phyloP scores from a whole-genome alignment of 2,113 vertebrate genomes.

The Paralichthys olivaceus region DNA sequence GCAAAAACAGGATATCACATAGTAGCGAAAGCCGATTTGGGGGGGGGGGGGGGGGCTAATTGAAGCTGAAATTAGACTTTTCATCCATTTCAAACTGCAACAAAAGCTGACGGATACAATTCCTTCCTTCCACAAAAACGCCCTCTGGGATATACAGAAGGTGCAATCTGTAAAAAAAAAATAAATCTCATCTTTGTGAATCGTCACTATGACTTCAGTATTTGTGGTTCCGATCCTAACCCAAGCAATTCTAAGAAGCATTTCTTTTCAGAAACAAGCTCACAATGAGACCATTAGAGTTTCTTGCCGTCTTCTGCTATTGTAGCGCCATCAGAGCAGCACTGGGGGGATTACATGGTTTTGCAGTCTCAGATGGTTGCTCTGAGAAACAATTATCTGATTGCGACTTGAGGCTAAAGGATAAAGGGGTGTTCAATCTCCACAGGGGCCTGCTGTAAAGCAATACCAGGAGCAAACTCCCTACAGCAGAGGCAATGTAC shows the following conservation, averaged over 20 bases:
- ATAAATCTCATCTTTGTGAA: slow-evolving; percentile 23
- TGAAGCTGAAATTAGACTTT: neutral
- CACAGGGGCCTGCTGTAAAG: slow-evolving; percentile 38
- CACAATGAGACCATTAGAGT: slow-evolving; percentile 47
- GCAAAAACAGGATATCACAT: slow-evolving; percentile 27
- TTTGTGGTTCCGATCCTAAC: slow-evolving; percentile 23
- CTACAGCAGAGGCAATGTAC: neutral
- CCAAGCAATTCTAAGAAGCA: slow-evolving; percentile 40
- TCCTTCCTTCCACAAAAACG: slow-evolving; percentile 1
- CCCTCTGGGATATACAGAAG: slow-evolving; percentile 2
- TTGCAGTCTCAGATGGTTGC: slow-evolving; percentile 69
- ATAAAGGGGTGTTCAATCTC: slow-evolving; percentile 56
- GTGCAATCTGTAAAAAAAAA: slow-evolving; percentile 10
- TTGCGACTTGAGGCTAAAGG: slow-evolving; percentile 59
- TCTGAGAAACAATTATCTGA: slow-evolving; percentile 75
- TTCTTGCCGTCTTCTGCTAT: slow-evolving; percentile 44
- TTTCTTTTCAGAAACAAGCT: slow-evolving; percentile 44
- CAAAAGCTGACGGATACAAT: slow-evolving; percentile 17
- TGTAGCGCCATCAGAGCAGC: slow-evolving; percentile 49
- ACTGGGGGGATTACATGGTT: slow-evolving; percentile 63
- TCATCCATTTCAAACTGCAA: slow-evolving; percentile 3
- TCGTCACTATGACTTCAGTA: slow-evolving; percentile 27
- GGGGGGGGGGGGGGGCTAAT: neutral
- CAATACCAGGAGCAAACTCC: slow-evolving; percentile 22
- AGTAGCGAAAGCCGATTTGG: neutral